These are phyloP conservation scores for Dissostichus mawsoni DNA, from an alignment of 2,113 vertebrate species.

Conservation along the genomic window DNA sequence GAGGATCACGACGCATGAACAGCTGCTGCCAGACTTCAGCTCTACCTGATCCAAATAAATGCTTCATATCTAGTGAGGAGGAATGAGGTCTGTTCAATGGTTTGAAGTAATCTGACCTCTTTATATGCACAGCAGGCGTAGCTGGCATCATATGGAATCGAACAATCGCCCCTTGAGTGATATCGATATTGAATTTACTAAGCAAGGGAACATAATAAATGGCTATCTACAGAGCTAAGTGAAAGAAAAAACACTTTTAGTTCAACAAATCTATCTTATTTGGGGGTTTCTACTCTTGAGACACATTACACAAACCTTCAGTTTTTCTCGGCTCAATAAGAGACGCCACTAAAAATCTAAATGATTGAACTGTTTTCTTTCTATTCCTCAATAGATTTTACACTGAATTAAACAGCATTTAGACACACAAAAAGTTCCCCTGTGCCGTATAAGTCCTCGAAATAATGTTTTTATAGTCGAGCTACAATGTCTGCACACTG, in stretches of 20 bases:
- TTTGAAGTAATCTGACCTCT: background rate
- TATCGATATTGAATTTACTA: background rate
- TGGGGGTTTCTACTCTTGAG: background rate
- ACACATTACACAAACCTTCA: constrained; percentile 1
- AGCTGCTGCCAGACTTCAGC: background rate
- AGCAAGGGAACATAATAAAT: background rate
- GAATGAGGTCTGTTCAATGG: background rate
- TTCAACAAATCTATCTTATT: background rate
- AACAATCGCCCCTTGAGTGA: background rate
- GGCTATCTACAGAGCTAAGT: background rate
- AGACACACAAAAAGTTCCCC: background rate
- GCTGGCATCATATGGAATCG: background rate
- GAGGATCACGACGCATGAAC: background rate
- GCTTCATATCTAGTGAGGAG: background rate
- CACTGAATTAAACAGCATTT: constrained; percentile 18
- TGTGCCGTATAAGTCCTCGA: background rate
- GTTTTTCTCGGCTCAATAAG: background rate
- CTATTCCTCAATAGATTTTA: constrained; percentile 2
- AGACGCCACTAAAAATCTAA: constrained; percentile 3
- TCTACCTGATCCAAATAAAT: background rate
- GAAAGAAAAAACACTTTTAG: background rate
- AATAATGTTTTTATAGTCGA: background rate
- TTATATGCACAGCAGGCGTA: background rate
- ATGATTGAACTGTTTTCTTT: background rate
- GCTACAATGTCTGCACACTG: background rate